These are phyloP conservation scores for Sylvia atricapilla DNA, from an alignment of 2,113 vertebrate species.

Conservation along the genomic window DNA sequence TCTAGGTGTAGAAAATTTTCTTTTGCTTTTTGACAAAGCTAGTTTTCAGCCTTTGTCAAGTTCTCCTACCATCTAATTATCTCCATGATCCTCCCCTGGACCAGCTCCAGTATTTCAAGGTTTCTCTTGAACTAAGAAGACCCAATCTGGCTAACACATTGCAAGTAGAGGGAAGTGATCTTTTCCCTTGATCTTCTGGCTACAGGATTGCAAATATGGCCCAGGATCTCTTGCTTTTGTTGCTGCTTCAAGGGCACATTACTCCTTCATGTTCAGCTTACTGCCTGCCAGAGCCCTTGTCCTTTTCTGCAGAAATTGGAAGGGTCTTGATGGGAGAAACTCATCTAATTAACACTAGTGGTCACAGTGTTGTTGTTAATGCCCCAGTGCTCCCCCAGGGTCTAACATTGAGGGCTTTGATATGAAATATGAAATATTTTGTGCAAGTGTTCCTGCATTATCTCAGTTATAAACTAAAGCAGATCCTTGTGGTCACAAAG, in stretches of 20 bases:
- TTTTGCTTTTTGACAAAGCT: not conserved
- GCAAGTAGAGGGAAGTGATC: no score
- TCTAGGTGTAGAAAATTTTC: not conserved
- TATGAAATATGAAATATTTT: not conserved
- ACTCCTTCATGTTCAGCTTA: not conserved
- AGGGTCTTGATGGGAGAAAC: not conserved
- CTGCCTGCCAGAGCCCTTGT: not conserved
- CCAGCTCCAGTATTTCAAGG: not conserved
- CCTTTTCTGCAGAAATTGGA: not conserved
- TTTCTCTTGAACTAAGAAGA: not conserved
- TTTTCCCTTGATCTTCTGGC: not conserved
- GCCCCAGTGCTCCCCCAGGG: accelerated
- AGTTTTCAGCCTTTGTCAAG: not conserved
- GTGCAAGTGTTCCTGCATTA: not conserved
- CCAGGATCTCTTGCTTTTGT: not conserved
- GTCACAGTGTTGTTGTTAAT: not conserved
- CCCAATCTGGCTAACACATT: not conserved
- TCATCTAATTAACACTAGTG: not conserved
- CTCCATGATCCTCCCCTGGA: accelerated
- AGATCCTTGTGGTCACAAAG: not conserved
- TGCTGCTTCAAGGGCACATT: not conserved
- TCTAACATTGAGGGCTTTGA: not conserved
- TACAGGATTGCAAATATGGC: not conserved
- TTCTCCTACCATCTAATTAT: not conserved
- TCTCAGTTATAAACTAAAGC: not conserved